Base-by-base conservation (phyloP, 2,888 invertebrate genomes). In the Megamerina dolium region DNA sequence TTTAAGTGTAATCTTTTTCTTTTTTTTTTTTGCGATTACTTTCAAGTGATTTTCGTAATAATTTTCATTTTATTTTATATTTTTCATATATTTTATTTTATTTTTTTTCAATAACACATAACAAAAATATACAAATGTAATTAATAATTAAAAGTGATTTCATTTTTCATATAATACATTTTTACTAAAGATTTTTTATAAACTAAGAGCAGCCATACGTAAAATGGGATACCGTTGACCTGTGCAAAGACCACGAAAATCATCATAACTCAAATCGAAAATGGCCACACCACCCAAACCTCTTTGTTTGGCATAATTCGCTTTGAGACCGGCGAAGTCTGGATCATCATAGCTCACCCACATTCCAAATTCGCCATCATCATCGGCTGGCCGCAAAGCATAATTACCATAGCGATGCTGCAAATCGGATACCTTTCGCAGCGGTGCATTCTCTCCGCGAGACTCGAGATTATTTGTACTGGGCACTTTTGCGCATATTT, bases 321-420 rank as follows among this genome's bases (percentile, higher is more conserved):
- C 85, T 63, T 88, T 89, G 58, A 83, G 80, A 21, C 82, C 85
- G 29, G 84, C 86, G 0, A 86, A 85, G 56, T 88, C 87, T 0
- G 86, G 82, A 63, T 88, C 88, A 60, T 89, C 88, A 63, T 82
- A 89, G 49, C 83, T 81, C 8, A 87, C 82, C 89, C 89, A 90
- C 8, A 87, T 67, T 2, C 89, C 89, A 9, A 78, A 75, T 4
- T 79, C 77, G 1, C 79, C 81, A 37, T 73, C 75, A 17, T 80
- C 78, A 42, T 80, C 77, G 34, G 85, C 82, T 0, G 83, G 69
- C 40, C 83, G 79, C 73, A 79, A 83, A 0, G 85, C 87, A 63
- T 88, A 90, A 13, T 82, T 81, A 30, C 88, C 87, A 51, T 83
- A 84, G 55, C 85, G 80, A 57, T 84, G 85, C 53, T 82, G 81